phyloP scores from a whole-genome alignment of 2,888 invertebrate genomes.

The Lysandra coridon region DNA sequence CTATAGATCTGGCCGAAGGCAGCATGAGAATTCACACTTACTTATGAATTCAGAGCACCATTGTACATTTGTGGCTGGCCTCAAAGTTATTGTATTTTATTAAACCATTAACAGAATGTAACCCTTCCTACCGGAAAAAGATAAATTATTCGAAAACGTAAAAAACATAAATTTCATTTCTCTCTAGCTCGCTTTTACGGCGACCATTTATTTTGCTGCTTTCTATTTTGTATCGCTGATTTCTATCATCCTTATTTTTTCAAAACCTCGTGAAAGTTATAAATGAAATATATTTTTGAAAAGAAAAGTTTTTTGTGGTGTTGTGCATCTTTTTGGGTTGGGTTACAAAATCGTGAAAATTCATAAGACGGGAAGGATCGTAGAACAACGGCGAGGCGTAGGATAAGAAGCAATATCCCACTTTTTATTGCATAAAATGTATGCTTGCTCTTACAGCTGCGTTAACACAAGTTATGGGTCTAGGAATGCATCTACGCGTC shows the following conservation, averaged over 20 bases:
- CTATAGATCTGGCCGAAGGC: no score
- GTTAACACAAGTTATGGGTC: no score
- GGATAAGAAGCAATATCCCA: no score
- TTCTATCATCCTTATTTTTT: not conserved
- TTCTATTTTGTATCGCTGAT: slow-evolving; percentile 16
- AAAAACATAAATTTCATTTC: slow-evolving; percentile 14
- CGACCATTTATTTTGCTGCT: slow-evolving; percentile 1
- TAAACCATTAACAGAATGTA: slow-evolving; percentile 35
- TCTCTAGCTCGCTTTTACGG: slow-evolving; percentile 10
- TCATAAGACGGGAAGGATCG: not conserved
- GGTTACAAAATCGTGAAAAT: not conserved
- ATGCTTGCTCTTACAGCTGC: no score
- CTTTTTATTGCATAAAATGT: no score
- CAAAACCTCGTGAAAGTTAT: not conserved
- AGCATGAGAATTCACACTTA: not conserved
- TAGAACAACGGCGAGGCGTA: no score
- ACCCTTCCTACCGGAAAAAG: slow-evolving; percentile 49
- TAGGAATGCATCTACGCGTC: no score
- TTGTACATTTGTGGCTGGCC: not conserved
- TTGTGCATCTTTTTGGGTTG: not conserved
- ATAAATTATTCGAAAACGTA: slow-evolving; percentile 29
- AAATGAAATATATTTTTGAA: not conserved
- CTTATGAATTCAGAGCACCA: not conserved
- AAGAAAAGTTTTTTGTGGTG: not conserved
- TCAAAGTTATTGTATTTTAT: not conserved